Base-by-base conservation (phyloP, 2,797 vertebrate genomes). In the Darevskia mixta region DNA sequence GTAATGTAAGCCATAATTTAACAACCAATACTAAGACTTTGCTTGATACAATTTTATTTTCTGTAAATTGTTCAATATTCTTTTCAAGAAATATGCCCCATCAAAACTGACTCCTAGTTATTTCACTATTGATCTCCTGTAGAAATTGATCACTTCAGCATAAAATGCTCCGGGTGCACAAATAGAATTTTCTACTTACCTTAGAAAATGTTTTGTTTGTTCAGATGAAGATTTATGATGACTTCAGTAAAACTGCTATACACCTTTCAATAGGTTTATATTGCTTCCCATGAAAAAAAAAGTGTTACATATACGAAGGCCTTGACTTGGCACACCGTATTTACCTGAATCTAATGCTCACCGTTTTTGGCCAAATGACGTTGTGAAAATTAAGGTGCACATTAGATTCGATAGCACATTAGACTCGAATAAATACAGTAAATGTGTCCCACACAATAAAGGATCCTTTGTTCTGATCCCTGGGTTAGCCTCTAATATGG, bases 41-140 rank as follows among this genome's bases (percentile, higher is more conserved):
- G 49, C 41, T 82, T 43, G 84, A 78, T 79, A 1, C 0, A 1
- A 84, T 91, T 89, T 88, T 45, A 88, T 93, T 91, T 78, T 85
- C 17, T 35, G 32, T 87, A 32, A n/a, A n/a, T 79, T 88, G 32
- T 71, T 78, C 58, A 32, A 35, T 3, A 61, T 87, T 92, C 55
- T 64, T 23, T 82, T 91, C 20, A 89, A 49, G 90, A 91, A 83
- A 38, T 85, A 10, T 83, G 41, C 8, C 49, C 35, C 58, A 49
- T 71, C 84, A 43, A 38, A 32, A 64, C 71, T 82, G 49, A 80
- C 86, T 92, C 86, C 43, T 85, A 81, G 7, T 23, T 87, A 1
- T 32, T 91, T 92, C 58, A 8, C 23, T 88, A 38, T 83, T 83
- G 87, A 83, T 83, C 45, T 43, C 27, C 67, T 41, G 38, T 71